Conservation (phyloP, 2,797 vertebrate genomes). For the Heterohyrax brucei region DNA sequence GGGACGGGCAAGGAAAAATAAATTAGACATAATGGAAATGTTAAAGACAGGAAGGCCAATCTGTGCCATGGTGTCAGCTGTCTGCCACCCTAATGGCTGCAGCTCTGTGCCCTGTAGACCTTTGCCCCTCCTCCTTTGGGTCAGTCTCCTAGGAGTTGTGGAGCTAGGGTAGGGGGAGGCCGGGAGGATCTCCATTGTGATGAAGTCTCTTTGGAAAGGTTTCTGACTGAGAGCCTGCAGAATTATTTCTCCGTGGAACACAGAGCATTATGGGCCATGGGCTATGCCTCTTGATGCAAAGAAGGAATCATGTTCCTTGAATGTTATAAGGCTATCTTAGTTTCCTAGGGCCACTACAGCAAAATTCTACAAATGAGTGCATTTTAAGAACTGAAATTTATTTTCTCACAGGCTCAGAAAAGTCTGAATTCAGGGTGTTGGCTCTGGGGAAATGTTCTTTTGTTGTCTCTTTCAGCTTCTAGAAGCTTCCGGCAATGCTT, state of each 20-base stretch:
- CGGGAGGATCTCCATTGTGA: background rate
- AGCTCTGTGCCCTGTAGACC: background rate
- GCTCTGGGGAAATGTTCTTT: background rate
- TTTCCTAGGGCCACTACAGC: background rate
- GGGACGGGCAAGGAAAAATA: slow-evolving; percentile 60
- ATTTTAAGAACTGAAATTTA: background rate
- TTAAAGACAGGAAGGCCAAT: background rate
- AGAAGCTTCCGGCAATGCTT: background rate
- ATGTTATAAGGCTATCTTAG: background rate
- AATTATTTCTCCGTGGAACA: background rate
- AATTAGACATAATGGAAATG: slow-evolving; percentile 57
- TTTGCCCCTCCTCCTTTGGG: background rate
- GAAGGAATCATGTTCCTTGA: background rate
- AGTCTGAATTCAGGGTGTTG: background rate
- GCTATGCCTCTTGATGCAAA: background rate
- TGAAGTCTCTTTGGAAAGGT: background rate
- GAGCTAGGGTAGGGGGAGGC: background rate
- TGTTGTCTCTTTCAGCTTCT: background rate
- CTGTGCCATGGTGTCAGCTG: background rate
- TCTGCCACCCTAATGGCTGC: background rate
- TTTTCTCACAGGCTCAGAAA: background rate
- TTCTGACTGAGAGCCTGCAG: background rate
- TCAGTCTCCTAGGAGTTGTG: background rate
- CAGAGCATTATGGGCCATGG: background rate
- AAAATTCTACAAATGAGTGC: background rate